These are phyloP conservation scores for Hemiscyllium ocellatum DNA, from an alignment of 2,113 vertebrate species.

Conservation along the genomic window DNA sequence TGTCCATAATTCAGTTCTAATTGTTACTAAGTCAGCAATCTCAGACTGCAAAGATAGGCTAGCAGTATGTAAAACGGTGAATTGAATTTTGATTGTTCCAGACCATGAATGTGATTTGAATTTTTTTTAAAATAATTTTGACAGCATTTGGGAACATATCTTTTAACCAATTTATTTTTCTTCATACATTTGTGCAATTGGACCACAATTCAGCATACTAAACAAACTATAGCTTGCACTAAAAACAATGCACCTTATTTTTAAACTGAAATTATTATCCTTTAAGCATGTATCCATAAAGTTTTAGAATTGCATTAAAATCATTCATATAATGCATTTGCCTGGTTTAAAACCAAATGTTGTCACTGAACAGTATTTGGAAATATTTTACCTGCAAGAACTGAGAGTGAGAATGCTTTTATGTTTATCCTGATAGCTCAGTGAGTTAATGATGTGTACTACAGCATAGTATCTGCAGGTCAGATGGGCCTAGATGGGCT, in stretches of 20 bases:
- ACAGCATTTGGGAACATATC: not conserved
- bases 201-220: not conserved
- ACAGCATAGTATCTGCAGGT: not conserved
- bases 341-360: not conserved
- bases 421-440: not conserved
- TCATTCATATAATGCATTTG: not conserved
- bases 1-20: not conserved
- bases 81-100: not conserved
- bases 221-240: not conserved
- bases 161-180: not conserved
- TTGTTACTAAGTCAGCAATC: not conserved
- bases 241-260: not conserved
- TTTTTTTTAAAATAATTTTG: not conserved
- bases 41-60: not conserved
- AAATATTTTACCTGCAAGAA: not conserved
- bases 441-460: not conserved
- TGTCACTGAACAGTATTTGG: not conserved
- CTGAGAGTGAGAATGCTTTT: not conserved
- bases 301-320: not conserved
- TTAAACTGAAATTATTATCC: not conserved
- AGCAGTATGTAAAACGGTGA: not conserved
- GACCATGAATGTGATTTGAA: not conserved
- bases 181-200: not conserved
- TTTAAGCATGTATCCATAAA: not conserved
- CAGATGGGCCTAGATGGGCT: not conserved